Base-by-base conservation (phyloP, 2,888 invertebrate genomes). In the Nowickia ferox region DNA sequence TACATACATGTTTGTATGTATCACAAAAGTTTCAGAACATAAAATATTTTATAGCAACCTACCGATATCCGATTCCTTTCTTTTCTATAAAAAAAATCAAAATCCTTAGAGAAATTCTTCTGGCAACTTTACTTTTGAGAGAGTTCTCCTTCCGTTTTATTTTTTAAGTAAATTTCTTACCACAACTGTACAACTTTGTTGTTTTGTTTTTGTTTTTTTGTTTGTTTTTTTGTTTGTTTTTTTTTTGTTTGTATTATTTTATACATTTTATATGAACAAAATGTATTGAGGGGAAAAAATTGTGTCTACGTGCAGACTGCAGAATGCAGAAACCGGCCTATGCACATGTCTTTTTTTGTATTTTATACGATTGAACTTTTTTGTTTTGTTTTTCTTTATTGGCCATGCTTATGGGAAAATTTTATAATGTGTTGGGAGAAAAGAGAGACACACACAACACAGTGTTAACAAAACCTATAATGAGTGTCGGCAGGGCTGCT, bases 291-390 rank as follows among this genome's bases (percentile, higher is more conserved):
- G 53, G 9, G 48, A 66, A 86, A 83, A 78, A 51, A 59, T 61
- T 82, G 48, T 78, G 83, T 80, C 79, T 86, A 86, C 83, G 86
- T 86, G 86, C 83, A 80, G 75, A 79, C 72, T 86, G 61, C 69
- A 72, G 61, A 71, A 83, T 86, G 61, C 69, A 72, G 61, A 71
- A 83, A 79, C 86, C 83, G 86, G 76, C 79, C 74, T 72, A 74
- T 81, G 74, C 65, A 44, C 44, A 15, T 80, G 66, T 46, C 30
- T 80, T 55, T 61, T 69, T 48, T 40, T 71, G 68, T 19, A 75
- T 57, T 61, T 74, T 38, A 68, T 59, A 76, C 55, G 53, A 55
- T 79, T 80, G 46, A 80, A 42, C 53, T 55, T 63, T 68, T 78
- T 71, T 53, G 48, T 40, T 61, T 53, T 44, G 42, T 48, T 68